Percentiles rank a stretch among this genome's conserved stretches.
Evolutionary conservation across 64 coral and sea anemone species (phyloP).

Genomic region (Montipora sp.): DNA sequence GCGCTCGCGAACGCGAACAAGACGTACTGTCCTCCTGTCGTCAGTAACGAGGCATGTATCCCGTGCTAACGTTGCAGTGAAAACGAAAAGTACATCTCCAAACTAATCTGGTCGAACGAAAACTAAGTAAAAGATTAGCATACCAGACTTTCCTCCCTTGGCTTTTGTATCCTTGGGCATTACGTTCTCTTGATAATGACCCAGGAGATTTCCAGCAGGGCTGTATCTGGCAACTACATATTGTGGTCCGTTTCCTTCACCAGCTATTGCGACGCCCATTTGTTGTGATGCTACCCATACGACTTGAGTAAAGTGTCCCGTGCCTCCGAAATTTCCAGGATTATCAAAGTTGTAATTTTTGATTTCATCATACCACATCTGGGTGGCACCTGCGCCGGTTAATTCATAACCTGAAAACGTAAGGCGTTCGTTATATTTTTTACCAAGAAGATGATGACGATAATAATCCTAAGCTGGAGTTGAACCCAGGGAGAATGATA

Average conservation of each 20-base stretch:
- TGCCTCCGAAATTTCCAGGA: constrained; percentile 79
- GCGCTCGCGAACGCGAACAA: too few species aligned
- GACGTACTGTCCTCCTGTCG: too few species aligned
- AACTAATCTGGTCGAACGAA: background rate
- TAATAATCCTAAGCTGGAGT: too few species aligned
- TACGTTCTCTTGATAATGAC: constrained; percentile 90
- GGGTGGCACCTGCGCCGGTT: constrained; percentile 72
- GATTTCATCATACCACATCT: constrained; percentile 99
- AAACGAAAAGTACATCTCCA: background rate
- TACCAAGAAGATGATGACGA: too few species aligned
- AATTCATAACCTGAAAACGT: constrained; percentile 77
- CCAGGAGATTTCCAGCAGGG: constrained; percentile 89
- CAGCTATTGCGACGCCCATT: constrained; percentile 90
- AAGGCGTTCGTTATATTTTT: background rate
- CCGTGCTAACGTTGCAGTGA: background rate
- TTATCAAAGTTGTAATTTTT: constrained; percentile 89
- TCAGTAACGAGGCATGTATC: too few species aligned
- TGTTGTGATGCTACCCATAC: constrained; percentile 87
- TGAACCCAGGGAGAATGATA: too few species aligned
- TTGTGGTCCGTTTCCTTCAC: constrained; percentile 66
- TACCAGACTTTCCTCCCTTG: constrained; percentile 1
- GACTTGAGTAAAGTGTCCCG: constrained; percentile 97
- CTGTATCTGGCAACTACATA: constrained; percentile 90
- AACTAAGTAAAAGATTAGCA: background rate
- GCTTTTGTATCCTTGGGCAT: constrained; percentile 77